Percentiles rank a stretch among this genome's conserved stretches.
These are phyloP conservation scores for Diorhabda sublineata DNA, from an alignment of 1,140 invertebrate species.

Conservation along the genomic window DNA sequence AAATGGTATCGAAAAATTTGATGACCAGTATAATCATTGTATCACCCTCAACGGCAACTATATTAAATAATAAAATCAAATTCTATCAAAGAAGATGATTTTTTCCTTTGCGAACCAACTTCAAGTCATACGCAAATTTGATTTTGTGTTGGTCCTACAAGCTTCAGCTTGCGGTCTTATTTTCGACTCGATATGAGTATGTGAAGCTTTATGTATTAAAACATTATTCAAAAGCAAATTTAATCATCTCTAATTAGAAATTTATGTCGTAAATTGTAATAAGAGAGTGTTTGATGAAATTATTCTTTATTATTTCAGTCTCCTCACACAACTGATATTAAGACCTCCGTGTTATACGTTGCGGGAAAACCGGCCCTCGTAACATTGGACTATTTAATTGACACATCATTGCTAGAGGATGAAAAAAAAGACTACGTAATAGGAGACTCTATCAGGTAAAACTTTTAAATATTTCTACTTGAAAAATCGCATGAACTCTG, in stretches of 20 bases:
- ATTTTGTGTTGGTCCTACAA: too few relatives aligned
- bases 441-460: slow-evolving; percentile 36
- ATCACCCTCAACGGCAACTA: neutral
- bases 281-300: neutral
- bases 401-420: slow-evolving; percentile 39
- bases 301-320: slow-evolving; percentile 37
- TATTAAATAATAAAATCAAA: neutral
- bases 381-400: slow-evolving; percentile 74
- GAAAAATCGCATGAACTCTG: too few relatives aligned
- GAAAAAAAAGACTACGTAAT: slow-evolving; percentile 28
- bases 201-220: too few relatives aligned
- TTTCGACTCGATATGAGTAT: too few relatives aligned
- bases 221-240: too few relatives aligned
- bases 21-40: neutral
- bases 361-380: slow-evolving; percentile 68
- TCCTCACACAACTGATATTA: slow-evolving; percentile 72
- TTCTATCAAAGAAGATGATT: too few relatives aligned
- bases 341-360: slow-evolving; percentile 74
- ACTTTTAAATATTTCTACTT: neutral
- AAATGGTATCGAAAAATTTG: neutral
- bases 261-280: neutral
- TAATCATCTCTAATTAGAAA: neutral
- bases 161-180: too few relatives aligned
- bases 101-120: too few relatives aligned
- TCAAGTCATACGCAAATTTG: too few relatives aligned